A percentile compares a stretch with the other conserved stretches of the same genome.
Evolutionary conservation across 2,797 vertebrate species (phyloP).

Genomic region (Hapalemur alaotrensis): DNA sequence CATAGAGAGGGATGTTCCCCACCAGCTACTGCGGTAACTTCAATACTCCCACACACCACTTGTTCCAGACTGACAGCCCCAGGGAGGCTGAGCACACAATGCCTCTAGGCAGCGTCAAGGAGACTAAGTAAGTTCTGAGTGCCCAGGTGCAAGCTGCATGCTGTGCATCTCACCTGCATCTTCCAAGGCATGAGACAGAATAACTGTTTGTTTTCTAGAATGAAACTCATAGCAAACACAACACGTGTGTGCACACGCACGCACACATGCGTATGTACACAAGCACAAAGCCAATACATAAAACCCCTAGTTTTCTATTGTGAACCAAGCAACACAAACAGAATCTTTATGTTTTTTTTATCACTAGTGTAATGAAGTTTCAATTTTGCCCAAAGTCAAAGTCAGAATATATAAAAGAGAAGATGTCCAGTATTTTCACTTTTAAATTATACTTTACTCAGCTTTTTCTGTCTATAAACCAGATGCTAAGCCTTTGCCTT

Average conservation of each 20-base stretch:
- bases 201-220: neutral
- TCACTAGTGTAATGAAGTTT: neutral
- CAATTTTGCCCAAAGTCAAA: constrained; percentile 7
- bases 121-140: neutral
- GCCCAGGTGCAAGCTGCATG: neutral
- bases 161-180: neutral
- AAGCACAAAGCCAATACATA: neutral
- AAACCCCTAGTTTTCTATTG: neutral
- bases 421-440: constrained; percentile 19
- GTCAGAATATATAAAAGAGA: constrained; percentile 5
- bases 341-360: neutral
- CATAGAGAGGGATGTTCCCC: neutral
- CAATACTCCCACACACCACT: neutral
- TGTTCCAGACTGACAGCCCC: neutral
- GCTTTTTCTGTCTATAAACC: neutral
- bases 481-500: neutral
- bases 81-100: neutral
- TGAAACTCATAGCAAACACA: neutral
- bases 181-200: neutral
- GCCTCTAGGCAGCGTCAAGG: neutral
- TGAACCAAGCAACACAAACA: neutral
- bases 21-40: neutral
- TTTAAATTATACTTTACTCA: neutral
- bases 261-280: rapidly evolving
- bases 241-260: neutral